Percentiles rank a stretch among this genome's conserved stretches.
phyloP scores from a whole-genome alignment of 2,113 vertebrate genomes.

The Cryptotis parvus region DNA sequence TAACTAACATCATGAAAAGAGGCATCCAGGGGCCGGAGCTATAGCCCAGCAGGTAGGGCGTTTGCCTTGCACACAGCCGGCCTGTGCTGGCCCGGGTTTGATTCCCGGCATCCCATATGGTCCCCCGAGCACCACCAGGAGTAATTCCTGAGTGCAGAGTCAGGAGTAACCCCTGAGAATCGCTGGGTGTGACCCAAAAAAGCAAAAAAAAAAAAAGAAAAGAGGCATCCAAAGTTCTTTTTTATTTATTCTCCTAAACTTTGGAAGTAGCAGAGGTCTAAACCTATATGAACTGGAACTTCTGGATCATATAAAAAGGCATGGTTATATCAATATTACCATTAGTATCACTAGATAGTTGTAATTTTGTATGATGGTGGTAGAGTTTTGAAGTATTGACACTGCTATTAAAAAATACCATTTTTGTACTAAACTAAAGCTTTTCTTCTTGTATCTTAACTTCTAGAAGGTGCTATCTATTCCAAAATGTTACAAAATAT shows the following conservation, averaged over 20 bases:
- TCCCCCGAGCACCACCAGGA: too few species aligned
- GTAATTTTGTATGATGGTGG: neutral
- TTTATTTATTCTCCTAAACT: neutral
- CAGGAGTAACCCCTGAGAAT: too few species aligned
- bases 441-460: conserved; percentile 71
- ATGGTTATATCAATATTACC: neutral
- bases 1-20: neutral
- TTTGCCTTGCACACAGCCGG: too few species aligned
- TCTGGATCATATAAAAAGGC: neutral
- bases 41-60: too few species aligned
- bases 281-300: neutral
- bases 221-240: neutral
- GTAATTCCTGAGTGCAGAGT: too few species aligned
- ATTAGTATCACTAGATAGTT: neutral
- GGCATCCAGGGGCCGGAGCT: too few species aligned
- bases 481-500: conserved; percentile 66
- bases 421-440: conserved; percentile 62
- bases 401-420: neutral
- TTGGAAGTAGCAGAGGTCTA: neutral
- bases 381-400: neutral
- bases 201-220: too few species aligned
- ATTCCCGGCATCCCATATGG: too few species aligned
- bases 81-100: too few species aligned
- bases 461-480: conserved; percentile 65
- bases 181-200: too few species aligned